These are phyloP conservation scores for Crotalus helleri DNA, from an alignment of 2,113 vertebrate genomes.

Conservation along the genomic window DNA sequence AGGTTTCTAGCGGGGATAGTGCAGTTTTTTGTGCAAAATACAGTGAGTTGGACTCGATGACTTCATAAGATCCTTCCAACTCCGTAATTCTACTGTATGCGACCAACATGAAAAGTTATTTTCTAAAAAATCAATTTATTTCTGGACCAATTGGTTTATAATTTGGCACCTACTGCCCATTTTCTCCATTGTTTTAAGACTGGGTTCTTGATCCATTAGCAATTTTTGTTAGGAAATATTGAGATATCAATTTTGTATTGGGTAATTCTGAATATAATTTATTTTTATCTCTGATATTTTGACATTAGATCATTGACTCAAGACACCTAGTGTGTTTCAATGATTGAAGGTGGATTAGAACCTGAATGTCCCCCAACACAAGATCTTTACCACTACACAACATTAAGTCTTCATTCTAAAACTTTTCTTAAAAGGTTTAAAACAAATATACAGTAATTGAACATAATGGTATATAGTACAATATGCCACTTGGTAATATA, in stretches of 20 bases:
- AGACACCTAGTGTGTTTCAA: not conserved
- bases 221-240: not conserved
- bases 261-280: not conserved
- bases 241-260: not conserved
- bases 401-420: not conserved
- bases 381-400: not conserved
- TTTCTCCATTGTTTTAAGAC: not conserved
- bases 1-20: too few relatives aligned
- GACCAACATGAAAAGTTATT: not conserved
- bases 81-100: not conserved
- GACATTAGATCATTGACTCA: not conserved
- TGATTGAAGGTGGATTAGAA: not conserved
- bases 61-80: not conserved
- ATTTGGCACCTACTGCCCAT: not conserved
- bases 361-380: not conserved
- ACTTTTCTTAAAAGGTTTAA: not conserved
- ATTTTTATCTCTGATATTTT: not conserved
- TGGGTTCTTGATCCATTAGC: not conserved
- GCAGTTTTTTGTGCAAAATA: too few relatives aligned
- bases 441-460: not conserved
- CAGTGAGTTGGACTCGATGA: not conserved
- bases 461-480: not conserved
- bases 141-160: not conserved
- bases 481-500: not conserved
- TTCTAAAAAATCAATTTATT: not conserved